Conservation (phyloP, 1,140 invertebrate genomes). For the Lordiphosa stackelbergi region DNA sequence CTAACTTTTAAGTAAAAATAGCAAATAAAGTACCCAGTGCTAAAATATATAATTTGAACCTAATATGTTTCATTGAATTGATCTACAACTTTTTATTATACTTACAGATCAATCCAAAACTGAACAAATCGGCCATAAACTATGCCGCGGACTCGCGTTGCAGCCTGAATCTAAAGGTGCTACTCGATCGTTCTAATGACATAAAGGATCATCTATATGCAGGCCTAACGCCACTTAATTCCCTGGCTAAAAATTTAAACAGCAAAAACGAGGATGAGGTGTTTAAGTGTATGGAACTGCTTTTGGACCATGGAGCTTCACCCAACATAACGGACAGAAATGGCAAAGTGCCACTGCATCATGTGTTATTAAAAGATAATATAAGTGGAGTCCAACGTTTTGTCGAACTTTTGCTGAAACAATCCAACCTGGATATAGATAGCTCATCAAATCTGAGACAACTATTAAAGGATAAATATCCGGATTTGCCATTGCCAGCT, state of each 20-base stretch:
- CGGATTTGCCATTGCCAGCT: conserved; percentile 80
- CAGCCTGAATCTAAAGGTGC: conserved; percentile 77
- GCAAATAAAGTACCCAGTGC: too few relatives aligned
- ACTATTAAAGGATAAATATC: conserved; percentile 80
- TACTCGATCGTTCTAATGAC: conserved; percentile 79
- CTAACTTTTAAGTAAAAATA: too few relatives aligned
- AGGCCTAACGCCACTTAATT: conserved; percentile 80
- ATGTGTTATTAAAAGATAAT: conserved; percentile 80
- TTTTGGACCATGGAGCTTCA: conserved; percentile 80
- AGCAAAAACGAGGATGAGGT: conserved; percentile 75
- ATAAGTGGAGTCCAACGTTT: conserved; percentile 76
- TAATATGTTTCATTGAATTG: too few relatives aligned
- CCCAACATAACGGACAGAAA: conserved; percentile 81
- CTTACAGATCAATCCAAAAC: not conserved
- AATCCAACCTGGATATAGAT: conserved; percentile 79
- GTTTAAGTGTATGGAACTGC: conserved; percentile 76
- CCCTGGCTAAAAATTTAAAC: conserved; percentile 80
- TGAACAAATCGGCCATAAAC: conserved; percentile 79
- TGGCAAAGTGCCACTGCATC: conserved; percentile 80
- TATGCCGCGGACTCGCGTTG: conserved; percentile 81
- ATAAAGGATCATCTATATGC: conserved; percentile 78
- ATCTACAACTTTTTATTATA: too few relatives aligned
- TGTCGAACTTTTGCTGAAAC: conserved; percentile 77
- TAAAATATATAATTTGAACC: too few relatives aligned
- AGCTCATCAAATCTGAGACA: conserved; percentile 77